Base-by-base conservation (phyloP, 2,888 invertebrate species). In the Macrosiphum euphorbiae region DNA sequence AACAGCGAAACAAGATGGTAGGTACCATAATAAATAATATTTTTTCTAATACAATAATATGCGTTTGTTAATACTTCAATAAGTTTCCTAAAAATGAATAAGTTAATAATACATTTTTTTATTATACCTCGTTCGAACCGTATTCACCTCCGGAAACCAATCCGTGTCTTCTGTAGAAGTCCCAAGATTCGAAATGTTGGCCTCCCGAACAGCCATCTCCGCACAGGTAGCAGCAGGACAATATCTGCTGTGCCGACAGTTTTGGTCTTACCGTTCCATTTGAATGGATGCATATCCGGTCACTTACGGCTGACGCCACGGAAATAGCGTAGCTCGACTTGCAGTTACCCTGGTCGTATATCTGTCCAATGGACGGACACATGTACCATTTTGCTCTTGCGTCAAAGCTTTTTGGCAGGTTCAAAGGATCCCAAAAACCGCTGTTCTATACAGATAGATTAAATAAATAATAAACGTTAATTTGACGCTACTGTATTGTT, bases 301-400 rank as follows among this genome's bases (percentile, higher is more conserved):
- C 94, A 24, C 55, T 58, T 3, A 89, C n/a, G 20, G 94, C 85
- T 1, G 94, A 90, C 41, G 94, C 94, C 1, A 94, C 94, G 13
- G 91, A 44, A 84, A 94, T 91, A 35, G 94, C 94, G 50, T 94
- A 97, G 95, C 99, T 99, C 85, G 98, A 98, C 52, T 99, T 98
- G 95, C 99, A 99, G 41, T 98, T 97, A 28, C 98, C 98, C 96
- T 98, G 98, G 96, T 98, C 98, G 95, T 98, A 96, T 94, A 98
- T 97, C 96, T 98, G 98, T 89, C 96, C 96, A 95, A 99, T 97
- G 28, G 98, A 98, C 0, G 98, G 98, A 95, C 99, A 99, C 95
- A 98, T 95, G 0, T 98, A 97, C 98, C 98, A 99, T 94, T 97
- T 96, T 92, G 96, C 96, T 84, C 98, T 96, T 0, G 98, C 96